Percentiles rank a stretch among this genome's conserved stretches.
These are phyloP conservation scores for Malaclemys terrapin DNA, from an alignment of 2,113 vertebrate species.

Conservation along the genomic window DNA sequence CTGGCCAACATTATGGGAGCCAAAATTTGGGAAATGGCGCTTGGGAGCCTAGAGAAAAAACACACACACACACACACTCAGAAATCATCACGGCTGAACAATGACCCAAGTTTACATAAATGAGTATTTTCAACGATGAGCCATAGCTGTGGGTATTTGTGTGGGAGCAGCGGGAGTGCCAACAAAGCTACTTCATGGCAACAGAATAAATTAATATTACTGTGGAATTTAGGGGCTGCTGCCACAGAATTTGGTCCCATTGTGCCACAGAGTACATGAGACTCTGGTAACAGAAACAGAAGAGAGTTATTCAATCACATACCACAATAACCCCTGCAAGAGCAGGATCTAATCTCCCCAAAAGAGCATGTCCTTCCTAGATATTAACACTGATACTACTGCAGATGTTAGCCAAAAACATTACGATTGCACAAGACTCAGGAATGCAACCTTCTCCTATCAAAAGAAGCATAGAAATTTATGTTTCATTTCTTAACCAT, in stretches of 20 bases:
- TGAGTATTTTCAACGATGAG: background rate
- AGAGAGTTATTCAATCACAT: slow-evolving; percentile 27
- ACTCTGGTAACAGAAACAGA: background rate
- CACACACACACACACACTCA: background rate
- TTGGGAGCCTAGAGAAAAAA: background rate
- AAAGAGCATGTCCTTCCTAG: slow-evolving; percentile 58
- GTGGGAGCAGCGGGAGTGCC: background rate
- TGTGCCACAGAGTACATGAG: background rate
- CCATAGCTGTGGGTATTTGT: background rate
- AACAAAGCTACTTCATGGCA: background rate
- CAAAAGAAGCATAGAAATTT: slow-evolving; percentile 58
- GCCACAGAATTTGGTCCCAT: accelerated
- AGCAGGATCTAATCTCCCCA: slow-evolving; percentile 57
- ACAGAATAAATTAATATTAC: background rate
- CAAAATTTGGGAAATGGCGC: background rate
- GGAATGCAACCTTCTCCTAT: slow-evolving; percentile 58
- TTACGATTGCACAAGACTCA: slow-evolving; percentile 58
- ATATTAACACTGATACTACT: slow-evolving; percentile 54
- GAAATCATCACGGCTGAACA: background rate
- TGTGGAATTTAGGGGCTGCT: background rate
- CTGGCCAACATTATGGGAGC: background rate
- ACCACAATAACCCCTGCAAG: slow-evolving; percentile 24
- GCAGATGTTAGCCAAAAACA: slow-evolving; percentile 57
- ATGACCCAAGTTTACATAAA: background rate
- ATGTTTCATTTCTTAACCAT: slow-evolving; percentile 44